Evolutionary conservation across 2,888 invertebrate species (phyloP), one percentile per base, ranked within the genome.

Genomic region (Eupeodes latifasciatus): DNA sequence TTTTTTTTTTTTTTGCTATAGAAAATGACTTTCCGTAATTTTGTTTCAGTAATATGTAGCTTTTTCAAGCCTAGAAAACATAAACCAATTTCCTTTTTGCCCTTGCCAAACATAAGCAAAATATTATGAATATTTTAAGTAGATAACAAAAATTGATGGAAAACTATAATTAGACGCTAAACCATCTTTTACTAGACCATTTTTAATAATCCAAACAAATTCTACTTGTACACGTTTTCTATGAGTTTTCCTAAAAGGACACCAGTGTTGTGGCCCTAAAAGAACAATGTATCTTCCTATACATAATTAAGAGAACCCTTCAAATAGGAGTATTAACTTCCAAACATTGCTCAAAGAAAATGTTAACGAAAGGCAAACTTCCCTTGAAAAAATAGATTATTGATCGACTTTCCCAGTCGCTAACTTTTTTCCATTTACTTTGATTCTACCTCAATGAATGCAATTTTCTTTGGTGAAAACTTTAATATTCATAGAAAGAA

Each of bases 251-350:
- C 47, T 53, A 27, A 78, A 83, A 16, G 83, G 75, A 86, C 75
- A 79, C 19, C 64, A 76, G 66, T 64, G 83, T 61, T 76, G 47
- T 83, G 64, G 67, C 59, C 76, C 71, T 53, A 47, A 81, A 80
- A 83, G 64, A 80, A 53, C 75, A 83, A 61, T 36, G 79, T 66
- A 44, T 57, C n/a, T 36, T 55, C 44, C 12, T 5, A 75, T 5
- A 75, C 71, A 86, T 86, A 83, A 86, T 86, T 86, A 82, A 83
- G 83, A 86, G 75, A 79, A 83, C 86, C 82, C 83, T 79, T 82
- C 83, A 86, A 79, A 71, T 76, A 19, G 40, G 34, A 74, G 55
- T 78, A 74, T 78, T 77, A 85, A 81, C 78, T 67, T 66, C 36
- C 36, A 34, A 82, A 78, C 74, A 82, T 85, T 57, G 66, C 78